These are phyloP conservation scores for Tricholaema leucomelas DNA, from an alignment of 2,113 vertebrate genomes.

Conservation along the genomic window DNA sequence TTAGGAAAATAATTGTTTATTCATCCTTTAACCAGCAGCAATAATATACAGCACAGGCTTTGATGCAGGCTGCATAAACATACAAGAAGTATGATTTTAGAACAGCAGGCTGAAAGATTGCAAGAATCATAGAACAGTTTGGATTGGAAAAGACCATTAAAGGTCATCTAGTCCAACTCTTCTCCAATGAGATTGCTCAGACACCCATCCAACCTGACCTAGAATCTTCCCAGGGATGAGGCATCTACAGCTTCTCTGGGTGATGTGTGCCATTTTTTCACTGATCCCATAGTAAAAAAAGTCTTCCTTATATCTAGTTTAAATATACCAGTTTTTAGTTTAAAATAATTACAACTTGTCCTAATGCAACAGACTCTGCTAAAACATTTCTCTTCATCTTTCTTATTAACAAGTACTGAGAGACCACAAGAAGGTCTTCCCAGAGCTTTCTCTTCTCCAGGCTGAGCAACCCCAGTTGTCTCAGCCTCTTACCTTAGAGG, in stretches of 20 bases:
- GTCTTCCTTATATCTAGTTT: neutral
- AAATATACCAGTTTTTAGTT: neutral
- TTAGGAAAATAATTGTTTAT: neutral
- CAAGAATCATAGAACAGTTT: neutral
- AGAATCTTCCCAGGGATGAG: neutral
- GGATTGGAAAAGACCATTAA: too few species aligned
- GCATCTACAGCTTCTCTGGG: too few species aligned
- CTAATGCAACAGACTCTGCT: neutral
- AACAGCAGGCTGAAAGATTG: neutral
- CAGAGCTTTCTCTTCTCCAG: neutral
- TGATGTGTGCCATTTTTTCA: neutral
- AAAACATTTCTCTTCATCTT: neutral
- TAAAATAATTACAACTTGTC: neutral
- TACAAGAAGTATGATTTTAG: neutral
- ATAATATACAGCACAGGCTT: neutral
- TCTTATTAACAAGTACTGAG: neutral
- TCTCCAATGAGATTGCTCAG: too few species aligned
- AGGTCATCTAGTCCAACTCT: too few species aligned
- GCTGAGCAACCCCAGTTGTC: neutral
- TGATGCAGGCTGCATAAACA: neutral
- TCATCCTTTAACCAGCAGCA: neutral
- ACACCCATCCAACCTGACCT: neutral
- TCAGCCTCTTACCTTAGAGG: fast-evolving
- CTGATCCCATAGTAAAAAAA: fast-evolving
- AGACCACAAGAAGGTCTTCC: neutral